Evolutionary conservation across 2,888 invertebrate genomes (phyloP).

Genomic region (Tillus elongatus): DNA sequence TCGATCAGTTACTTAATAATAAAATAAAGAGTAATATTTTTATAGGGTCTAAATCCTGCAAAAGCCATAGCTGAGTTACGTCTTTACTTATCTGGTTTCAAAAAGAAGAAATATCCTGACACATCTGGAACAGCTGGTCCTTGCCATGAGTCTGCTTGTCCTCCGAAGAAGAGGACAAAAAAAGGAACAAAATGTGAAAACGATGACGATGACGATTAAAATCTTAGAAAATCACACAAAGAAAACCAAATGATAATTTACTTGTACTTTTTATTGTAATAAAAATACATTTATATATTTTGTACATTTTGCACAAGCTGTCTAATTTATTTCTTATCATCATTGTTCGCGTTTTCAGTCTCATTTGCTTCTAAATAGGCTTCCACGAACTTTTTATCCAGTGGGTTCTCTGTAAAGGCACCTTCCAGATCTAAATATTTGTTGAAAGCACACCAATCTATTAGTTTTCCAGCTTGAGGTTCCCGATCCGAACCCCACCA

Average conservation of each 20-base stretch:
- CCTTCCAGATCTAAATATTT: slow-evolving; percentile 42
- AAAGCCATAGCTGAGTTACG: slow-evolving; percentile 50
- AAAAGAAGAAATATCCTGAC: slow-evolving; percentile 34
- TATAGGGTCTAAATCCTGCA: slow-evolving; percentile 26
- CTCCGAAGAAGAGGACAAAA: too few relatives aligned
- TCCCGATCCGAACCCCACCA: slow-evolving; percentile 43
- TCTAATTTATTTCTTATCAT: too few relatives aligned
- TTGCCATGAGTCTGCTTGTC: slow-evolving; percentile 19
- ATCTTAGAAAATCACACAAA: too few relatives aligned
- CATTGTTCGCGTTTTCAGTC: too few relatives aligned
- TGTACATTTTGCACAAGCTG: too few relatives aligned
- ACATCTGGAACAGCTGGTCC: slow-evolving; percentile 24
- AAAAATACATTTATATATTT: too few relatives aligned
- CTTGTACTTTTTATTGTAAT: too few relatives aligned
- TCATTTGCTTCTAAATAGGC: slow-evolving; percentile 20
- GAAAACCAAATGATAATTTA: too few relatives aligned
- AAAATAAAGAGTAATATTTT: too few relatives aligned
- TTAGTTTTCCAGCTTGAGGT: slow-evolving; percentile 38
- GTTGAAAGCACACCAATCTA: slow-evolving; percentile 46
- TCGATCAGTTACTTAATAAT: too few relatives aligned
- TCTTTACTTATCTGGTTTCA: slow-evolving; percentile 45
- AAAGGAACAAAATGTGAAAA: too few relatives aligned
- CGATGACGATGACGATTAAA: too few relatives aligned
- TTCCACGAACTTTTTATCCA: slow-evolving; percentile 10
- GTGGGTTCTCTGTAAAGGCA: slow-evolving; percentile 29